A percentile compares a stretch with the other conserved stretches of the same genome.
These are phyloP conservation scores for Iphiclides podalirius DNA, from an alignment of 2,888 invertebrate genomes.

Conservation along the genomic window DNA sequence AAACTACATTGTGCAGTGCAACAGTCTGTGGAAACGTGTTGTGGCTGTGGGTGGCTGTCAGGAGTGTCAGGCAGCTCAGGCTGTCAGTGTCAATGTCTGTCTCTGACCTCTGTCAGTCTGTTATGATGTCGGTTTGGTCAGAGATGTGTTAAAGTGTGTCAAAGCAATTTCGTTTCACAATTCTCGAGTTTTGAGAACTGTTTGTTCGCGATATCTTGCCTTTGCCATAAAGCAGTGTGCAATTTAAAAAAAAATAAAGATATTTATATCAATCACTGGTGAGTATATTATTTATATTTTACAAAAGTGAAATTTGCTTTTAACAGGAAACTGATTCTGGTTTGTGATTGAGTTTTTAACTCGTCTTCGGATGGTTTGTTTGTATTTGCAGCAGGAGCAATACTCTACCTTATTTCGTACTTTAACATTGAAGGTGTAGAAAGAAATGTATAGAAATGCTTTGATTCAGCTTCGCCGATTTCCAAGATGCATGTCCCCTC, in stretches of 20 bases:
- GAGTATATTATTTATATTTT: slow-evolving; percentile 27
- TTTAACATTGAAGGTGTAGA: background rate
- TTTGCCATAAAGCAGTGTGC: slow-evolving; percentile 29
- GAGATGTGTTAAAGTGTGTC: slow-evolving; percentile 64
- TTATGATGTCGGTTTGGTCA: slow-evolving; percentile 34
- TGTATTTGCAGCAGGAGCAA: background rate
- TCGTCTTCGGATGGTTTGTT: background rate
- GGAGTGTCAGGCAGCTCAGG: too few relatives aligned
- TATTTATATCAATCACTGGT: slow-evolving; percentile 31
- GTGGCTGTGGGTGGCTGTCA: too few relatives aligned
- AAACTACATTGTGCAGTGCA: too few relatives aligned
- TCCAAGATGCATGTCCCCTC: slow-evolving; percentile 1
- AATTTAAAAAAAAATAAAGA: background rate
- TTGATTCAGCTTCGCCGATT: background rate
- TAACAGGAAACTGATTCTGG: background rate
- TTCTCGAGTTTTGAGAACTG: slow-evolving; percentile 38
- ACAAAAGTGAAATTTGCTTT: slow-evolving; percentile 32
- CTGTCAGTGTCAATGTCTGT: slow-evolving; percentile 31
- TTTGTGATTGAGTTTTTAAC: background rate
- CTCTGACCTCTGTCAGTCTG: too few relatives aligned
- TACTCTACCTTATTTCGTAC: background rate
- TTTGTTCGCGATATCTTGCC: slow-evolving; percentile 34
- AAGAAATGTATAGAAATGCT: background rate
- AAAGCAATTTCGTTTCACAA: slow-evolving; percentile 46
- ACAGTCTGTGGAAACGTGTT: too few relatives aligned